Conservation (phyloP, 2,113 vertebrate genomes). For the Peromyscus maniculatus region DNA sequence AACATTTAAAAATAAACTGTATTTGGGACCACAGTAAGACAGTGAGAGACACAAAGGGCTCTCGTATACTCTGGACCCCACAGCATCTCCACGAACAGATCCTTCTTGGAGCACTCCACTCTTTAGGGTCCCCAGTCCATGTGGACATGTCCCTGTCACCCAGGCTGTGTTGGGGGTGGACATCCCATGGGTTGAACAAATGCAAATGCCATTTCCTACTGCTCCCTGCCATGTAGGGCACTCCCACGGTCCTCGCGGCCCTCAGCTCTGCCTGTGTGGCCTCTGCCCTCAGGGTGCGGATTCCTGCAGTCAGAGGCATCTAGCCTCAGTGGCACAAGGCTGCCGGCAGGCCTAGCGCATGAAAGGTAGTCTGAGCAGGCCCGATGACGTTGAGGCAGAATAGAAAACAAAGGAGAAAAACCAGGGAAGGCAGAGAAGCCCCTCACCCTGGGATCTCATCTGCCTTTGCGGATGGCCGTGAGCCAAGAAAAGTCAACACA, state of each 20-base stretch:
- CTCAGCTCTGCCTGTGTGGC: background rate
- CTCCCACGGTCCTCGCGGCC: fast-evolving
- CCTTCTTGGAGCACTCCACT: background rate
- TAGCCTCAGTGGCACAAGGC: fast-evolving
- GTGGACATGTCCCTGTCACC: background rate
- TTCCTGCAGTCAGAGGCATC: background rate
- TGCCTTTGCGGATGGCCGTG: too few relatives aligned
- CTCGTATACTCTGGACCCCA: fast-evolving
- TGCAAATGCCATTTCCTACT: background rate
- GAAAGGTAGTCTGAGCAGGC: background rate
- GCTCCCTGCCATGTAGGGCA: fast-evolving
- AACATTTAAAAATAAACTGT: background rate
- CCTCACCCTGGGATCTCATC: background rate
- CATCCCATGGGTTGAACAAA: too few relatives aligned
- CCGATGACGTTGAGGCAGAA: background rate
- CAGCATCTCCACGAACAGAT: background rate
- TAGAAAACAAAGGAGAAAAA: background rate
- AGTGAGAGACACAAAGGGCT: background rate
- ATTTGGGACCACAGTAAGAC: background rate
- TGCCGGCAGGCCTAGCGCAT: too few relatives aligned
- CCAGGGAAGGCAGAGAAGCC: background rate
- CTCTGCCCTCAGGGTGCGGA: too few relatives aligned
- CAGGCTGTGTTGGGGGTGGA: background rate
- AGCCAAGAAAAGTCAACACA: background rate
- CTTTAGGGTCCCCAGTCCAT: too few relatives aligned